Percentiles rank a stretch among this genome's conserved stretches.
These are phyloP conservation scores for Hyphantria cunea DNA, from an alignment of 1,140 invertebrate genomes.

Conservation along the genomic window DNA sequence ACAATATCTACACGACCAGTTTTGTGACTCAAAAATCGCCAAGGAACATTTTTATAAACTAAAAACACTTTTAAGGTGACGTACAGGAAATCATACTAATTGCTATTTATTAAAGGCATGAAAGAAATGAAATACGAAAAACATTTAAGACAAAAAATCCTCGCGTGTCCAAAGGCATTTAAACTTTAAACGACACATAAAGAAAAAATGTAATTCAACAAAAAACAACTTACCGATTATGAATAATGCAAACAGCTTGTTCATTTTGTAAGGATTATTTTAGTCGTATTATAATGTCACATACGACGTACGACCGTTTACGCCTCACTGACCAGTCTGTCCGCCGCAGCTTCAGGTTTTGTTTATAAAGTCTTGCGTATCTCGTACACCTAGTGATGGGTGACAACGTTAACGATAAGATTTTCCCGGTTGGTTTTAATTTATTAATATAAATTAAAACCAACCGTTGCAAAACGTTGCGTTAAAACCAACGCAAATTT, in stretches of 20 bases:
- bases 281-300: background rate
- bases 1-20: too few species aligned
- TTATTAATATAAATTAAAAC: too few species aligned
- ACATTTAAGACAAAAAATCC: too few species aligned
- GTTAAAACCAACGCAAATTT: too few species aligned
- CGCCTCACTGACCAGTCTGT: conserved; percentile 9
- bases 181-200: background rate
- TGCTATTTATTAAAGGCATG: too few species aligned
- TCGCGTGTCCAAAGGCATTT: background rate
- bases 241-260: conserved; percentile 27
- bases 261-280: conserved; percentile 21
- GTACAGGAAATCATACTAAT: too few species aligned
- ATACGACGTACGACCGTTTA: conserved; percentile 10
- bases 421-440: conserved; percentile 1
- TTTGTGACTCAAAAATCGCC: too few species aligned
- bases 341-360: conserved; percentile 1
- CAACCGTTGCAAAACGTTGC: too few species aligned
- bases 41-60: too few species aligned
- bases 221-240: conserved; percentile 23
- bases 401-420: conserved; percentile 1
- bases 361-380: conserved; percentile 27
- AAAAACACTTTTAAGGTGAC: too few species aligned
- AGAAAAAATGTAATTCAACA: background rate
- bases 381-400: conserved; percentile 5
- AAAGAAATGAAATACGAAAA: too few species aligned